A percentile compares a stretch with the other conserved stretches of the same genome.
These are phyloP conservation scores for Xyrauchen texanus DNA, from an alignment of 2,113 vertebrate species.

Conservation along the genomic window DNA sequence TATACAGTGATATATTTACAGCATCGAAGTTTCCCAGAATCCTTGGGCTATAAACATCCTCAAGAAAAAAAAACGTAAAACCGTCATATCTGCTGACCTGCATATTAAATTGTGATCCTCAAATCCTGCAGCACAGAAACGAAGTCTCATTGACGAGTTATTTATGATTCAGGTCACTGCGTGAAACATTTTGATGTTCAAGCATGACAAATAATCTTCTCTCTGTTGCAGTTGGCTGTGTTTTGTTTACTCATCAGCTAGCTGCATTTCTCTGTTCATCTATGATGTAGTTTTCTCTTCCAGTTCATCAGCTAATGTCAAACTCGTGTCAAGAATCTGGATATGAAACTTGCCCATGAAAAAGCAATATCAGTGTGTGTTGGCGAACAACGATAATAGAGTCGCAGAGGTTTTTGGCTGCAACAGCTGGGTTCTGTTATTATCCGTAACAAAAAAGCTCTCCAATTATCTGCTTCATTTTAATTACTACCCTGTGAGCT, in stretches of 20 bases:
- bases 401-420: constrained; percentile 40
- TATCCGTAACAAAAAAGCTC: constrained; percentile 34
- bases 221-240: no score
- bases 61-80: no score
- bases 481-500: constrained; percentile 58
- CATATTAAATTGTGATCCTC: no score
- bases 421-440: constrained; percentile 49
- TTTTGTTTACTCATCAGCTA: constrained; percentile 9
- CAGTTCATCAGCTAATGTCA: constrained; percentile 9
- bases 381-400: neutral
- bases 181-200: no score
- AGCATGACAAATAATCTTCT: no score
- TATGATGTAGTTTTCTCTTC: neutral
- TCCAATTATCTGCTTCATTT: constrained; percentile 56
- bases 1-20: neutral
- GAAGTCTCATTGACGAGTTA: no score
- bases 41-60: no score
- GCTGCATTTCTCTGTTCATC: neutral
- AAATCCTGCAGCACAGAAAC: no score
- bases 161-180: no score
- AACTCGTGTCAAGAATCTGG: neutral
- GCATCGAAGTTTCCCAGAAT: no score
- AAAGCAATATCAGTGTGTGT: neutral
- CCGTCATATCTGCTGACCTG: no score
- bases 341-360: no score